Evolutionary conservation across 2,888 invertebrate genomes (phyloP).

Genomic region (Eudemis profundana): DNA sequence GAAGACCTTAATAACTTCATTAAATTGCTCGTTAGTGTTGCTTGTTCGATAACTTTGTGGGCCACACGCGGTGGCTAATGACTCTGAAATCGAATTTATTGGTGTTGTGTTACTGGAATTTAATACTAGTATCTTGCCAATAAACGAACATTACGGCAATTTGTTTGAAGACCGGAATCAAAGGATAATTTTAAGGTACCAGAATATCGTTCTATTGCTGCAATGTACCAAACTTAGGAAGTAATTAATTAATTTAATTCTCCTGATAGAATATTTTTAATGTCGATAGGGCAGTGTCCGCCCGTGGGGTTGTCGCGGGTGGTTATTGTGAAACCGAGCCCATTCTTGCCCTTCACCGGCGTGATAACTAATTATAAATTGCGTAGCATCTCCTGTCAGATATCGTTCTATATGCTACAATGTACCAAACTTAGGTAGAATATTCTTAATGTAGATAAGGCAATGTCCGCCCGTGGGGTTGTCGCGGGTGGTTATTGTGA

Average conservation of each 20-base stretch:
- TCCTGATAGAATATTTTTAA: conserved; percentile 98
- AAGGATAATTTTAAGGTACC: too few relatives aligned
- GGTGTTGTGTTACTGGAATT: not conserved
- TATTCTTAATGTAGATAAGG: conserved; percentile 99
- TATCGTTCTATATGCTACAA: too few relatives aligned
- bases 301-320: conserved; percentile 98
- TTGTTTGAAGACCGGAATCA: too few relatives aligned
- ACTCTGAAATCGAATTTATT: not conserved
- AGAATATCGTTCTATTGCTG: too few relatives aligned
- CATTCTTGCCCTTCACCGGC: too few relatives aligned
- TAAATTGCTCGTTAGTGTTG: not conserved
- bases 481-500: conserved; percentile 98
- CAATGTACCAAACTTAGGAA: conserved; percentile 90
- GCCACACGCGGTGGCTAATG: conserved; percentile 3
- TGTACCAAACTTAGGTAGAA: conserved; percentile 91
- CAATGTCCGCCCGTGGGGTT: conserved; percentile 98
- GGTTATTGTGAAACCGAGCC: conserved; percentile 98
- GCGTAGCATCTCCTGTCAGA: not conserved
- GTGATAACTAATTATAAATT: not conserved
- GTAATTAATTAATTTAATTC: too few relatives aligned
- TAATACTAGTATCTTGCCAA: not conserved
- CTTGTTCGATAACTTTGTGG: conserved; percentile 7
- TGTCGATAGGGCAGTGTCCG: conserved; percentile 98
- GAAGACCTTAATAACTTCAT: not conserved
- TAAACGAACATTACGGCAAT: too few relatives aligned